Conservation (phyloP, 2,888 invertebrate species). For the Mythimna ferrago region DNA sequence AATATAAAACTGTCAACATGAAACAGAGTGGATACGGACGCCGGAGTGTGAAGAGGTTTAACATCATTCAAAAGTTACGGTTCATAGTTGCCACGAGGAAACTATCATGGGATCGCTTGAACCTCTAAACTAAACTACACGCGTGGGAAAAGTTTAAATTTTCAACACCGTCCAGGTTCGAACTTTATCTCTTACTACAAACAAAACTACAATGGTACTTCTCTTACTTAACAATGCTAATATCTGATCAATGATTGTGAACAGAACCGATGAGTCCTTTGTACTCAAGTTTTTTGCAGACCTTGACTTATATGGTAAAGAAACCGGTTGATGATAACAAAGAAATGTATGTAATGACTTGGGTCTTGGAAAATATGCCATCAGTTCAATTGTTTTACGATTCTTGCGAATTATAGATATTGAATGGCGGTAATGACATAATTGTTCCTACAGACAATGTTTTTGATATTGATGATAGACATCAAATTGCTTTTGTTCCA, state of each 20-base stretch:
- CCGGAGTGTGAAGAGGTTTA: slow-evolving; percentile 23
- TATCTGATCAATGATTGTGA: slow-evolving; percentile 24
- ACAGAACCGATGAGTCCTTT: slow-evolving; percentile 1
- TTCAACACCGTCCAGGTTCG: slow-evolving; percentile 10
- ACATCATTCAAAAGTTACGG: slow-evolving; percentile 39
- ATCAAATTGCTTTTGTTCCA: slow-evolving; percentile 17
- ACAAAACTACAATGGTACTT: slow-evolving; percentile 4
- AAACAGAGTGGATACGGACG: too few species aligned
- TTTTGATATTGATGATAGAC: slow-evolving; percentile 24
- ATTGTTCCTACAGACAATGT: slow-evolving; percentile 32
- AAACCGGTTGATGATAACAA: slow-evolving; percentile 31
- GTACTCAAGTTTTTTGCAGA: slow-evolving; percentile 26
- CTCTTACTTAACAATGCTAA: background rate
- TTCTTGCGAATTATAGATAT: slow-evolving; percentile 37
- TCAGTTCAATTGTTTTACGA: slow-evolving; percentile 44
- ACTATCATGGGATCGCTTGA: slow-evolving; percentile 42
- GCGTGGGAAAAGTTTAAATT: slow-evolving; percentile 11
- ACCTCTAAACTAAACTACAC: slow-evolving; percentile 18
- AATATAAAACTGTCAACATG: background rate
- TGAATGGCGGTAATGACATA: slow-evolving; percentile 40
- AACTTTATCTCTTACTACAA: background rate
- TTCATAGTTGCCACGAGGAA: slow-evolving; percentile 32
- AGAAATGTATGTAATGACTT: slow-evolving; percentile 33
- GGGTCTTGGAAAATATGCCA: slow-evolving; percentile 39
- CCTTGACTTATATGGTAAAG: slow-evolving; percentile 35